Conservation (phyloP, 2,113 vertebrate species). For the Nibea albiflora region DNA sequence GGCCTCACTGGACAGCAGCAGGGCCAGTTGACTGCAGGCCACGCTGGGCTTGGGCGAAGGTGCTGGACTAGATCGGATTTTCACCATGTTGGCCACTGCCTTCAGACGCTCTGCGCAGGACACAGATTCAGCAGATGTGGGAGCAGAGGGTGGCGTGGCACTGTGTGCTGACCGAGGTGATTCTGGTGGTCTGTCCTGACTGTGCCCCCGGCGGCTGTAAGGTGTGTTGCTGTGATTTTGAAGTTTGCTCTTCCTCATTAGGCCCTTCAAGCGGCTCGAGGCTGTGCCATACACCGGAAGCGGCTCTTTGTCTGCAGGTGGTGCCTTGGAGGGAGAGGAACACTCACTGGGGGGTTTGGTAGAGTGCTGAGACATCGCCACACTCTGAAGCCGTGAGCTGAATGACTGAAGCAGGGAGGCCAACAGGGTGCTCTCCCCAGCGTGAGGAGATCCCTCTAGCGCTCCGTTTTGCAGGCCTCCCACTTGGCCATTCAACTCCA, state of each 20-base stretch:
- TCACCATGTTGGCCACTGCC: slow-evolving; percentile 96
- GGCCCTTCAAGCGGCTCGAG: slow-evolving; percentile 93
- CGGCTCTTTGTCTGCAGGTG: slow-evolving; percentile 88
- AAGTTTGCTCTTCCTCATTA: slow-evolving; percentile 93
- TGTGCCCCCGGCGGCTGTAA: slow-evolving; percentile 84
- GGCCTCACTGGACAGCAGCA: slow-evolving; percentile 97
- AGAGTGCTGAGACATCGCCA: slow-evolving; percentile 94
- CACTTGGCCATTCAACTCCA: slow-evolving; percentile 90
- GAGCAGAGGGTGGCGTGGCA: slow-evolving; percentile 81
- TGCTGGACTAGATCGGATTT: slow-evolving; percentile 93
- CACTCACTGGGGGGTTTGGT: slow-evolving; percentile 82
- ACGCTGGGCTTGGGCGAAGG: slow-evolving; percentile 96
- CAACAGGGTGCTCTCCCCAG: slow-evolving; percentile 95
- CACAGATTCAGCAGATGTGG: slow-evolving; percentile 84
- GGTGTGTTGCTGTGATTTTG: slow-evolving; percentile 90
- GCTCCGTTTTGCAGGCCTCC: slow-evolving; percentile 88
- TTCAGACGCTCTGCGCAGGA: slow-evolving; percentile 94
- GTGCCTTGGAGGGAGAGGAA: slow-evolving; percentile 79
- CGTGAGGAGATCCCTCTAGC: slow-evolving; percentile 90
- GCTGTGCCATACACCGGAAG: slow-evolving; percentile 91
- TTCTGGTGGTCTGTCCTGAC: slow-evolving; percentile 88
- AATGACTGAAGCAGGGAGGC: slow-evolving; percentile 98
- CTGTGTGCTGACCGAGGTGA: slow-evolving; percentile 88
- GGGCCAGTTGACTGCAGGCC: slow-evolving; percentile 95
- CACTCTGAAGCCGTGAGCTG: slow-evolving; percentile 95